A percentile compares a stretch with the other conserved stretches of the same genome.
phyloP scores from a whole-genome alignment of 2,888 invertebrate species.

The Xestia c-nigrum region DNA sequence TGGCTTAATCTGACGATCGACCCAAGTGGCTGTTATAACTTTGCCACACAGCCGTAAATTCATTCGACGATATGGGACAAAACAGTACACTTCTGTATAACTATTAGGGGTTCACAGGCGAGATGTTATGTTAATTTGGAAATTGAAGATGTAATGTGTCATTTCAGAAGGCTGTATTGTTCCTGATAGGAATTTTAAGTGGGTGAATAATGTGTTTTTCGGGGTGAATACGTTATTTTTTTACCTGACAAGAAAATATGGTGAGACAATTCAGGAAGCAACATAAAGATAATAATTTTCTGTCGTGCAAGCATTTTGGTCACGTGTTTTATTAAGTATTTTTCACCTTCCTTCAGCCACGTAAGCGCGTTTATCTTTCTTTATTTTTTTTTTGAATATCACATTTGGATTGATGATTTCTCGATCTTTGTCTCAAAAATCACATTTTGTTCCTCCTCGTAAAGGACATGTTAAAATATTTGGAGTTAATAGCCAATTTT shows the following conservation, averaged over 20 bases:
- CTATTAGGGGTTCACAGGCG: background rate
- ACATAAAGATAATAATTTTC: conserved; percentile 9
- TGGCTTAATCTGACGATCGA: background rate
- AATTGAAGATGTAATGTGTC: conserved; percentile 10
- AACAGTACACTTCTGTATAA: background rate
- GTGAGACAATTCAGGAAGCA: background rate
- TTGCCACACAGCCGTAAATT: background rate
- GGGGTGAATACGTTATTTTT: conserved; percentile 5
- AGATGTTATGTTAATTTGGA: background rate
- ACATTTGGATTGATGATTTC: background rate
- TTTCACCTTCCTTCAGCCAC: background rate
- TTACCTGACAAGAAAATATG: conserved; percentile 22
- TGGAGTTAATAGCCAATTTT: background rate
- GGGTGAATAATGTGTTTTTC: background rate
- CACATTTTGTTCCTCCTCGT: background rate
- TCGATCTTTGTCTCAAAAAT: background rate
- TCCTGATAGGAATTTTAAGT: conserved; percentile 23
- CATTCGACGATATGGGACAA: too few relatives aligned
- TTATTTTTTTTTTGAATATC: background rate
- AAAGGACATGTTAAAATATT: background rate
- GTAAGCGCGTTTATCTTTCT: background rate
- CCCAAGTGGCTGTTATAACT: background rate
- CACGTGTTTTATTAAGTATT: conserved; percentile 2
- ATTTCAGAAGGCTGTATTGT: conserved; percentile 1
- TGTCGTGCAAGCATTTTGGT: background rate